Conservation (phyloP, 2,113 vertebrate species). For the Cebidichthys violaceus region DNA sequence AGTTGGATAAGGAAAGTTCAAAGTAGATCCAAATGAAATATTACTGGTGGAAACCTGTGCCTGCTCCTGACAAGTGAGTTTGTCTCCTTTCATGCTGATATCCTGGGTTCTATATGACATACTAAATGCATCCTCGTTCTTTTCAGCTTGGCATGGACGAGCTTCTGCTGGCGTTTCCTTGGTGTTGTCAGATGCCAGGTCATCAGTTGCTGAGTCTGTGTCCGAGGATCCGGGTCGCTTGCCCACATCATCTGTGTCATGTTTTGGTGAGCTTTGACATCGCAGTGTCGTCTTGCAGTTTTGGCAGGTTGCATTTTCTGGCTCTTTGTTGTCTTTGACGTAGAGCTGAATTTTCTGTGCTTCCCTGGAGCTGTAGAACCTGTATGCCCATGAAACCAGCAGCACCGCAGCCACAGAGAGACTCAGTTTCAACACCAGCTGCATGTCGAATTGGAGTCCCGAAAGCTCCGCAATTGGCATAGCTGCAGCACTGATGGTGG, state of each 20-base stretch:
- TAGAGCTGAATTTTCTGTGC: not conserved
- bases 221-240: not conserved
- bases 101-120: constrained; percentile 13
- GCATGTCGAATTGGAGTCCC: constrained; percentile 88
- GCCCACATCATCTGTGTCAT: constrained; percentile 6
- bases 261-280: constrained; percentile 19
- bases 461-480: constrained; percentile 82
- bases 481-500: constrained; percentile 30
- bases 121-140: constrained; percentile 21
- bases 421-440: constrained; percentile 87
- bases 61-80: constrained; percentile 24
- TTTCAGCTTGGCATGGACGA: not conserved
- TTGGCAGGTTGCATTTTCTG: constrained; percentile 53
- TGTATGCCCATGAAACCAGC: constrained; percentile 86
- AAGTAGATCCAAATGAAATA: constrained; percentile 56
- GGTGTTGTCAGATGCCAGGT: constrained; percentile 33
- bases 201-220: constrained; percentile 1
- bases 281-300: constrained; percentile 57
- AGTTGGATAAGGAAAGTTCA: not conserved
- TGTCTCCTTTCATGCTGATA: constrained; percentile 33
- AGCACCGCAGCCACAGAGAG: constrained; percentile 86
- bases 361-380: constrained; percentile 86
- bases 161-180: constrained; percentile 14
- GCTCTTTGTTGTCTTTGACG: constrained; percentile 6
- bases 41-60: constrained; percentile 43